These are phyloP conservation scores for Tortricodes alternella DNA, from an alignment of 2,888 invertebrate genomes.

Conservation along the genomic window DNA sequence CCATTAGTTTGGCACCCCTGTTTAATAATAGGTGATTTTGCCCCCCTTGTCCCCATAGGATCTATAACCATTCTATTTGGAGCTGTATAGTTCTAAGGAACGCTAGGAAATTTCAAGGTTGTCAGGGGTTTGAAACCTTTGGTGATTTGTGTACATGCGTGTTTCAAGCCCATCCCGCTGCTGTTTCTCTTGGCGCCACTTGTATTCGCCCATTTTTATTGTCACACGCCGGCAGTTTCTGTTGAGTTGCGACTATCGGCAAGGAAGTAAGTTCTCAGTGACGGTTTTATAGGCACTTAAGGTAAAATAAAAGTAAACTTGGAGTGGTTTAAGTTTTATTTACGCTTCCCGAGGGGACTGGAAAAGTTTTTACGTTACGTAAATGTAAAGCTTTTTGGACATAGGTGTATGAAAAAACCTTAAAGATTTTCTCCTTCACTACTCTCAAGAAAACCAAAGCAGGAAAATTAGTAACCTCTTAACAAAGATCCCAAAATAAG, in stretches of 20 bases:
- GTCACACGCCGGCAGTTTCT: constrained; percentile 71
- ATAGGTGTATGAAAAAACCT: neutral
- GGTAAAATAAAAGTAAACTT: constrained; percentile 67
- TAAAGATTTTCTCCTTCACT: neutral
- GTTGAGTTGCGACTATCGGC: constrained; percentile 66
- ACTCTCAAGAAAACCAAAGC: neutral
- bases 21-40: constrained; percentile 77
- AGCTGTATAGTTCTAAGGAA: constrained; percentile 41
- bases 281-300: constrained; percentile 75
- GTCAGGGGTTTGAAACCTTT: constrained; percentile 43
- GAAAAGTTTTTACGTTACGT: constrained; percentile 23
- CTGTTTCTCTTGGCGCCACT: constrained; percentile 74
- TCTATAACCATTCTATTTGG: constrained; percentile 55
- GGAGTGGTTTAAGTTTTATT: constrained; percentile 66
- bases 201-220: constrained; percentile 74
- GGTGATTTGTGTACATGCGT: constrained; percentile 63
- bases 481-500: too few species aligned
- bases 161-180: constrained; percentile 65
- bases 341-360: constrained; percentile 32
- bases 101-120: constrained; percentile 7
- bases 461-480: too few species aligned
- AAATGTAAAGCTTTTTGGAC: constrained; percentile 10
- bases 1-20: constrained; percentile 77
- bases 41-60: constrained; percentile 59
- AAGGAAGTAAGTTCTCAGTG: constrained; percentile 67